These are phyloP conservation scores for Gortyna flavago DNA, from an alignment of 2,888 invertebrate species.

Conservation along the genomic window DNA sequence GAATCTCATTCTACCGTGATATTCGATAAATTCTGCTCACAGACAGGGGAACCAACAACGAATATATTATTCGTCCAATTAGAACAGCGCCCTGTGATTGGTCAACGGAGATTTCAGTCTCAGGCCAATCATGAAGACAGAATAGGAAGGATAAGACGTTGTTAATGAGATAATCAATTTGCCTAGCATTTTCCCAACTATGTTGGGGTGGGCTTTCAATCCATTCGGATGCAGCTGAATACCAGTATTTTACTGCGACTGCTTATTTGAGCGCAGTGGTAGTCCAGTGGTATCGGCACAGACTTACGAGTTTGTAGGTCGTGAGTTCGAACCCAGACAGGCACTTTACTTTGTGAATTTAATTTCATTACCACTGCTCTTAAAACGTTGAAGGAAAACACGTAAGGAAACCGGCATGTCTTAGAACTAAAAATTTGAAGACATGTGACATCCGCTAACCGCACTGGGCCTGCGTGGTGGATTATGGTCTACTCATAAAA, in stretches of 20 bases:
- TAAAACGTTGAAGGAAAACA: no score
- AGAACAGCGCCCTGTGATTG: constrained; percentile 76
- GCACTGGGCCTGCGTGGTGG: no score
- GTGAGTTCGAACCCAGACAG: no score
- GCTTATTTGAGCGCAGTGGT: no score
- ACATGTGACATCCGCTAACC: no score
- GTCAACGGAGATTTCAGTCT: constrained; percentile 77
- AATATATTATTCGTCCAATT: constrained; percentile 81
- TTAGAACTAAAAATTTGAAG: no score
- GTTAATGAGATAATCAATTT: not conserved
- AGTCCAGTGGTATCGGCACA: no score
- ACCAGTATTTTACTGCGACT: not conserved
- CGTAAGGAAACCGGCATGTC: no score
- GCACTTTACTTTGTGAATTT: no score
- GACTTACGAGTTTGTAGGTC: no score
- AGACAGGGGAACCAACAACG: constrained; percentile 53
- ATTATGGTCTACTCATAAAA: no score
- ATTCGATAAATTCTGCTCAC: constrained; percentile 62
- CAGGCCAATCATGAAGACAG: constrained; percentile 63
- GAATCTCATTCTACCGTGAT: constrained; percentile 34
- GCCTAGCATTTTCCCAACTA: not conserved
- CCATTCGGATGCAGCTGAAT: not conserved
- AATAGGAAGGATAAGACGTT: constrained; percentile 64
- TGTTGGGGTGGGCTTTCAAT: not conserved
- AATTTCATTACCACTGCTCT: no score